These are phyloP conservation scores for Calcarius lapponicus DNA, from an alignment of 2,797 vertebrate genomes.

Conservation along the genomic window DNA sequence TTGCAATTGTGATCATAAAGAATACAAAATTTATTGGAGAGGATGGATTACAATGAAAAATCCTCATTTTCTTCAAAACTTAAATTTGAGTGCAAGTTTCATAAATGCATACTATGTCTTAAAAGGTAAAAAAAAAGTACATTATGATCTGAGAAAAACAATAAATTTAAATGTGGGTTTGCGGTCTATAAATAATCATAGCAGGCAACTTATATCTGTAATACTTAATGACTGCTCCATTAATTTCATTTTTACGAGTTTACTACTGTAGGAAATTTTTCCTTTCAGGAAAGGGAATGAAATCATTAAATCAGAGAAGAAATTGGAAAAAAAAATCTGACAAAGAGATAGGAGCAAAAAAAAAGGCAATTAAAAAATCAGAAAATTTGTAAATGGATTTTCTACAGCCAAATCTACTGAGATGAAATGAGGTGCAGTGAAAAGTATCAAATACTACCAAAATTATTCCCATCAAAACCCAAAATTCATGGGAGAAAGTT, in stretches of 20 bases:
- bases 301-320: background rate
- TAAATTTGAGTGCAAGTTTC: background rate
- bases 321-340: background rate
- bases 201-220: background rate
- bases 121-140: background rate
- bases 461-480: background rate
- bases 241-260: background rate
- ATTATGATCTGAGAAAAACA: background rate
- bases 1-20: background rate
- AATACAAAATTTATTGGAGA: background rate
- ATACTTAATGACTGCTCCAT: background rate
- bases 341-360: background rate
- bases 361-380: background rate
- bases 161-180: background rate
- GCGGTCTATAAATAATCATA: background rate
- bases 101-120: background rate
- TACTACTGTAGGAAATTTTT: background rate
- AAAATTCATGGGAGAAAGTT: background rate
- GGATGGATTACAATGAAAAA: accelerated
- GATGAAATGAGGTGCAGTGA: background rate
- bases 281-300: background rate
- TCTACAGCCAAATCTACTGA: background rate
- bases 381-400: background rate
- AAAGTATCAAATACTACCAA: background rate
- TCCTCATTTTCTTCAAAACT: background rate